Percentiles rank a stretch among this genome's conserved stretches.
Conservation (phyloP, 2,113 vertebrate species). For the Gopherus evgoodei region DNA sequence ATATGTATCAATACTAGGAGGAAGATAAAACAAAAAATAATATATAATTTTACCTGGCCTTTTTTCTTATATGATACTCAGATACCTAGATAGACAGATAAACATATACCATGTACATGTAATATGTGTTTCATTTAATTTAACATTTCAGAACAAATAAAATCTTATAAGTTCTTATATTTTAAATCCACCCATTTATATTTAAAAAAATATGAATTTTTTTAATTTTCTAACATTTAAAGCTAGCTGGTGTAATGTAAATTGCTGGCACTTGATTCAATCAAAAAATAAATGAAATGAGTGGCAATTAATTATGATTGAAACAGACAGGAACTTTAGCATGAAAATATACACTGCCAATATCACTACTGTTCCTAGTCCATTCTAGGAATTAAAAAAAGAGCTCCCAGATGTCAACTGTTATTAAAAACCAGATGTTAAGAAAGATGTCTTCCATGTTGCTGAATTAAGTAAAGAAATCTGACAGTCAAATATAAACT, state of each 20-base stretch:
- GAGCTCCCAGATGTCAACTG: conserved; percentile 81
- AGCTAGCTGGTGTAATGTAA: conserved; percentile 46
- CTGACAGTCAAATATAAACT: conserved; percentile 88
- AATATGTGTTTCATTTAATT: conserved; percentile 35
- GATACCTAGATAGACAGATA: not conserved
- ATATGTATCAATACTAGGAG: not conserved
- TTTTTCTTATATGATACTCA: not conserved
- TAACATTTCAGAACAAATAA: conserved; percentile 32
- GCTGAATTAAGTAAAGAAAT: conserved; percentile 86
- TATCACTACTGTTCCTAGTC: conserved; percentile 76
- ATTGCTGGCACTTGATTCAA: conserved; percentile 74
- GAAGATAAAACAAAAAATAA: not conserved
- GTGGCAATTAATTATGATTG: conserved; percentile 83
- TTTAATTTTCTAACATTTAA: conserved; percentile 36
- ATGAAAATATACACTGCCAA: conserved; percentile 79
- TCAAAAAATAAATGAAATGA: conserved; percentile 66
- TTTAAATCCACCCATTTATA: conserved; percentile 28
- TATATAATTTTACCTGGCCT: not conserved
- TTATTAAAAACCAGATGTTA: conserved; percentile 87
- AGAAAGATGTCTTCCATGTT: conserved; percentile 77
- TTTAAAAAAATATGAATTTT: conserved; percentile 27
- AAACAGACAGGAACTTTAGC: conserved; percentile 79
- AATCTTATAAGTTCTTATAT: not conserved
- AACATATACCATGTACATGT: not conserved
- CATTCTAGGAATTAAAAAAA: conserved; percentile 74